Evolutionary conservation across 2,888 invertebrate species (phyloP), one percentile per base, ranked within the genome.

Genomic region (Coenonympha arcania): DNA sequence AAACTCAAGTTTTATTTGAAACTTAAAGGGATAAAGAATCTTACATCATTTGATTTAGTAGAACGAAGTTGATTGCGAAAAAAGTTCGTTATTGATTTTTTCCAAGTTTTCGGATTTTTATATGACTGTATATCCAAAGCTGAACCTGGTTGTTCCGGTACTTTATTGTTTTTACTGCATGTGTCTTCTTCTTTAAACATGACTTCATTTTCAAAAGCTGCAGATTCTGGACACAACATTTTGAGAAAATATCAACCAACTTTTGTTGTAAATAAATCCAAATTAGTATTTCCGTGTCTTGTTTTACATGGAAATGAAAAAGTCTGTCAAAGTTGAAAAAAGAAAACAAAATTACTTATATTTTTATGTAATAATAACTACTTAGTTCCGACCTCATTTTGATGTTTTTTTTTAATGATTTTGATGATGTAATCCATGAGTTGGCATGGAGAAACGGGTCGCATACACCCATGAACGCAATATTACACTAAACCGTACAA

Each of bases 31-130:
- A 13, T 13, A 11, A 2, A n/a, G 3, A 15, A 11, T 40, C 80
- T 76, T 69, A 86, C 85, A 57, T 85, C 84, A 58, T 79, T 83
- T 16, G 85, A 85, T 66, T 76, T 84, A 3, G 83, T 77, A 41
- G 84, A 76, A 39, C 84, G 77, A 48, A 78, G 66, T 60, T 80
- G 83, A 59, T 77, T 75, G 36, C 83, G 75, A 66, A 86, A 86
- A 62, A 86, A 85, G 61, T 77, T 82, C 2, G 83, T 68, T 44
- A 86, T 71, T 26, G 86, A 83, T 59, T 83, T 85, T 61, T 82
- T 86, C 86, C 85, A 86, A 43, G 74, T 79, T 58, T 76, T 85
- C 9, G 77, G 74, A 61, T 71, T 73, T 70, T 73, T 85, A 42
- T 67, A 82, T 16, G 81, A 74, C 58, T 68, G 69, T 55, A 82